phyloP scores from a whole-genome alignment of 2,888 invertebrate genomes.

The Ceratothoa steindachneri region DNA sequence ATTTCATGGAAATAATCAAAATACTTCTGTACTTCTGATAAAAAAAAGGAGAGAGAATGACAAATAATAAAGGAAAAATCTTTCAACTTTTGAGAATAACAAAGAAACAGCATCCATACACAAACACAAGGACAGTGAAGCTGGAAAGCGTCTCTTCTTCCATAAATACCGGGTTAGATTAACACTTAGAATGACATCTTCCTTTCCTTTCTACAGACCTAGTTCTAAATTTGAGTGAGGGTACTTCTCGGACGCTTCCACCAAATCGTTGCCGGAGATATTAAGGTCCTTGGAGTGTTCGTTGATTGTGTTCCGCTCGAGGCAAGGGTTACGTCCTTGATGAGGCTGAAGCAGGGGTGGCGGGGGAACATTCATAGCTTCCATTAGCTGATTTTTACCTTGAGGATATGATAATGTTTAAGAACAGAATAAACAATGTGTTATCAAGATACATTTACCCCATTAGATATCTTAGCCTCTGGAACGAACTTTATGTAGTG shows the following conservation, averaged over 20 bases:
- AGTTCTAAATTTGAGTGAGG: background rate
- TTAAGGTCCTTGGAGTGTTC: slow-evolving; percentile 36
- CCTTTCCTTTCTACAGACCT: background rate
- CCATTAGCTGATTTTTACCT: slow-evolving; percentile 60
- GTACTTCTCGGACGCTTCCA: slow-evolving; percentile 20
- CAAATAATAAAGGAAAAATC: too few species aligned
- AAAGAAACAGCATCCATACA: too few species aligned
- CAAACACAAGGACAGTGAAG: background rate
- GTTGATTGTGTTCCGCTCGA: slow-evolving; percentile 63
- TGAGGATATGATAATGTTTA: too few species aligned
- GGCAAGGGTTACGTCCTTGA: slow-evolving; percentile 78
- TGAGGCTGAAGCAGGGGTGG: slow-evolving; percentile 64
- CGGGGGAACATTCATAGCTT: slow-evolving; percentile 50
- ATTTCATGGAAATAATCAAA: too few species aligned
- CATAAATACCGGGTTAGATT: background rate
- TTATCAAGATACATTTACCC: too few species aligned
- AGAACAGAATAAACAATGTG: too few species aligned
- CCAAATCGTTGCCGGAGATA: slow-evolving; percentile 38
- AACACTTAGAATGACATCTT: background rate
- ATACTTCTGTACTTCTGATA: too few species aligned
- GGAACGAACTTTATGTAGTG: too few species aligned
- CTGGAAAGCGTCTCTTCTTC: background rate
- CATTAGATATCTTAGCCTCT: too few species aligned
- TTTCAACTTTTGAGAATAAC: too few species aligned
- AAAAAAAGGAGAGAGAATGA: too few species aligned